Percentiles rank a stretch among this genome's conserved stretches.
These are phyloP conservation scores for Pristionchus mayeri DNA, from an alignment of 2,888 invertebrate genomes.

Conservation along the genomic window DNA sequence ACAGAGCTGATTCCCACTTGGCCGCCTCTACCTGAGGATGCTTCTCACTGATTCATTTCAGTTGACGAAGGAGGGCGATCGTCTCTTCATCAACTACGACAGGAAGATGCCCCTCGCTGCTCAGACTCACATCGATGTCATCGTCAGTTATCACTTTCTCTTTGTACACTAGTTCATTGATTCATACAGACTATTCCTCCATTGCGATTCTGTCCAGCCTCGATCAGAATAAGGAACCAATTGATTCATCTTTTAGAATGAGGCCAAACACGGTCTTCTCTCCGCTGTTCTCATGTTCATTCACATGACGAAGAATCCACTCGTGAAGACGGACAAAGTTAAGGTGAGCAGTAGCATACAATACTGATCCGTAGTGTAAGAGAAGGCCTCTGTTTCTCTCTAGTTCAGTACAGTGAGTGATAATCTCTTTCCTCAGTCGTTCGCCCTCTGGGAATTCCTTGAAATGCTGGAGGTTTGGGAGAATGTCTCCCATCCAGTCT, in stretches of 20 bases:
- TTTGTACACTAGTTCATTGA: too few species aligned
- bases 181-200: too few species aligned
- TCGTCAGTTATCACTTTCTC: too few species aligned
- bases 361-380: background rate
- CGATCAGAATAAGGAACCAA: background rate
- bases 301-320: slow-evolving; percentile 47
- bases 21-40: too few species aligned
- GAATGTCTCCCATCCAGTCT: background rate
- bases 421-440: background rate
- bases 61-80: slow-evolving; percentile 7
- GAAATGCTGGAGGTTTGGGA: background rate
- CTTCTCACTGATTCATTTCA: background rate
- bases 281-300: slow-evolving; percentile 48
- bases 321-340: slow-evolving; percentile 35
- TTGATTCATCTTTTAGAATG: background rate
- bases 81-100: background rate
- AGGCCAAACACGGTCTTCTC: slow-evolving; percentile 45
- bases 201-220: too few species aligned
- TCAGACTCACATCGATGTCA: background rate
- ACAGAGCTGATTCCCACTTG: too few species aligned
- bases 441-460: slow-evolving; percentile 48
- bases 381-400: background rate
- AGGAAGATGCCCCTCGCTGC: background rate
- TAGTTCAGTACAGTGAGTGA: background rate
- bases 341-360: background rate